Evolutionary conservation across 2,888 invertebrate genomes (phyloP), one percentile per base, ranked within the genome.

Genomic region (Auanema freiburgensis): DNA sequence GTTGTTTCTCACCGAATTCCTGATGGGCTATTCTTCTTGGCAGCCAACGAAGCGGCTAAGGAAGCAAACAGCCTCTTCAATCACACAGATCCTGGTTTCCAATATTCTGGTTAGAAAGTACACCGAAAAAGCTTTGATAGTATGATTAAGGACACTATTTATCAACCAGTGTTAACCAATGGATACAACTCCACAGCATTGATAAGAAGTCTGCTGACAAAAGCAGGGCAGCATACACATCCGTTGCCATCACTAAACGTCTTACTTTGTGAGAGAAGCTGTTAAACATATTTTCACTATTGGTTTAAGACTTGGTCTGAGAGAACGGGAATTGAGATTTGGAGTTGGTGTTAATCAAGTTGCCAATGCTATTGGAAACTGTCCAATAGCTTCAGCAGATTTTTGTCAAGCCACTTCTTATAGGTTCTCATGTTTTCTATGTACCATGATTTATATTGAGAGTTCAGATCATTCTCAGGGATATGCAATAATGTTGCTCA

Each of bases 401-500:
- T 59, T 68, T 25, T 74, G 74, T 55, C 68, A 58, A 59, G 74
- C 69, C 25, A 74, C 74, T 33, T 68, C 69, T 56, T 74, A 72
- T 57, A 56, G 73, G 73, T 73, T 41, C 3, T 3, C n/a, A 0
- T 40, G 2, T 18, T 40, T 25, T 33, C 18, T 5, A 8, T 5
- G 46, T 5, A 12, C 14, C 43, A 12, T 43, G 12, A 10, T 50
- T 14, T 23, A 50, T 11, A 11, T 2, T 43, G n/a, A 40, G 6
- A 14, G 59, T 79, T 57, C 63, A 72, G 78, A 60, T 73, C 74
- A 11, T 74, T 74, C 62, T 72, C 74, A 46, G 80, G 80, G 14
- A 69, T 76, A 42, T 84, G 84, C 72, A 84, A 84, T 72, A 84
- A 84, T 59, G 81, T 83, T 21, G 74, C 72, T 12, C 72, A 77